Base-by-base conservation (phyloP, 2,797 vertebrate species). In the Mionectes olivaceus region DNA sequence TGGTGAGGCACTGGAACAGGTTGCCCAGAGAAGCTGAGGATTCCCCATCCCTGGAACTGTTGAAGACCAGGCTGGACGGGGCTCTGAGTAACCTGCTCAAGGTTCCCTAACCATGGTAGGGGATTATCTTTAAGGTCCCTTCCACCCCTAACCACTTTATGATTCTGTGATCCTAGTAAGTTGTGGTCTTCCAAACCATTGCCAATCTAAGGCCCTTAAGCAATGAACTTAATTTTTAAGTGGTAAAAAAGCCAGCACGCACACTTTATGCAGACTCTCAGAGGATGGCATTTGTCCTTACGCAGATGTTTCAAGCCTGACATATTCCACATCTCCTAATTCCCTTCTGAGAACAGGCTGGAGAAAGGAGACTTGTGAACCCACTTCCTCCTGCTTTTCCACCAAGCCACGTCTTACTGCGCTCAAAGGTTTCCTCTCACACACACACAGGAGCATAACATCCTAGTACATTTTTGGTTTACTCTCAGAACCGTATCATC, bases 381-480 rank as follows among this genome's bases (percentile, higher is more conserved):
- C 14, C 8, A 63, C 41, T 43, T 47, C 23, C 30, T 2, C 3
- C 22, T 49, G 47, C n/a, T 49, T 8, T 1, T 67, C 19, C 44
- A 28, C 17, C 44, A 35, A 69, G 7, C 5, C 1, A 0, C 12
- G 25, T 49, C 28, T 37, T 24, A 35, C 18, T 5, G 8, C 12
- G 25, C 14, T 85, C 43, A 44, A 52, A 74, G 24, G 24, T n/a
- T 49, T 92, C 49, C 25, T 46, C 9, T 37, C 44, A 55, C 39
- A 4, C 59, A 4, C 10, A 65, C 5, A 24, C 1, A 3, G 30
- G 61, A 59, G 3, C 13, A 17, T 5, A 68, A 68, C 21, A 65
- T 23, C 28, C 27, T 37, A 32, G 9, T 9, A 32, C 14, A 17
- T 35, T 46, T 71, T 11, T 47, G 5, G 18, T 71, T 90, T 76